Percentiles rank a stretch among this genome's conserved stretches.
These are phyloP conservation scores for Orchesella cincta DNA, from an alignment of 1,140 invertebrate genomes.

Conservation along the genomic window DNA sequence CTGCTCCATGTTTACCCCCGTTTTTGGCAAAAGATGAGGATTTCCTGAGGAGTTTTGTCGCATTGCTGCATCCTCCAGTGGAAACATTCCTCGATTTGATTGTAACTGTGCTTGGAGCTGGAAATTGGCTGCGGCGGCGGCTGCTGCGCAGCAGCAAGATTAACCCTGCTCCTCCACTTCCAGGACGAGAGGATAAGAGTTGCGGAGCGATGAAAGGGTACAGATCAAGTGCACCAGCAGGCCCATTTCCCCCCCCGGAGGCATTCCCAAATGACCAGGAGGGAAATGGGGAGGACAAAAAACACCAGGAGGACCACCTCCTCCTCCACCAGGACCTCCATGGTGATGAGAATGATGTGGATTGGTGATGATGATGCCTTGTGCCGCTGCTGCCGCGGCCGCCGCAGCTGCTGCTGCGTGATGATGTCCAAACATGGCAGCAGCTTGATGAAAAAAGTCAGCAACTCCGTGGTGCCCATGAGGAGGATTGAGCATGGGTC, in stretches of 20 bases:
- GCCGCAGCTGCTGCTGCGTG: slow-evolving; percentile 39
- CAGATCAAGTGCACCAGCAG: slow-evolving; percentile 53
- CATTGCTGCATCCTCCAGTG: slow-evolving; percentile 45
- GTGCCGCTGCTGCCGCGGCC: slow-evolving; percentile 49
- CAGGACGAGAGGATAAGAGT: slow-evolving; percentile 60
- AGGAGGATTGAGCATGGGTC: slow-evolving; percentile 61
- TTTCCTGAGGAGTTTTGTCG: slow-evolving; percentile 44
- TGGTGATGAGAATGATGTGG: slow-evolving; percentile 40
- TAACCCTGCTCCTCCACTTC: slow-evolving; percentile 54
- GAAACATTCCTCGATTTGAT: slow-evolving; percentile 23
- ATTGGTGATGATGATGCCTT: slow-evolving; percentile 53
- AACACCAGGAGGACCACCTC: slow-evolving; percentile 37
- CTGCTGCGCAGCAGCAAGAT: slow-evolving; percentile 55
- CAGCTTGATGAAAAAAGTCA: slow-evolving; percentile 54
- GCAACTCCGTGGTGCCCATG: slow-evolving; percentile 58
- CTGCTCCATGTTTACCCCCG: neutral
- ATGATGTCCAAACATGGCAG: slow-evolving; percentile 44
- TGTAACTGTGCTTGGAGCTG: slow-evolving; percentile 19
- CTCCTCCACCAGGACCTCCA: slow-evolving; percentile 44
- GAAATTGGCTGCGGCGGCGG: slow-evolving; percentile 49
- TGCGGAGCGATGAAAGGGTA: slow-evolving; percentile 56
- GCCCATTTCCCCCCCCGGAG: slow-evolving; percentile 50
- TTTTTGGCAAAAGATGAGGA: slow-evolving; percentile 33
- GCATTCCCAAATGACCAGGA: slow-evolving; percentile 51
- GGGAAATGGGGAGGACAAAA: slow-evolving; percentile 47